Evolutionary conservation across 2,797 vertebrate species (phyloP).

Genomic region (Thunnus albacares): DNA sequence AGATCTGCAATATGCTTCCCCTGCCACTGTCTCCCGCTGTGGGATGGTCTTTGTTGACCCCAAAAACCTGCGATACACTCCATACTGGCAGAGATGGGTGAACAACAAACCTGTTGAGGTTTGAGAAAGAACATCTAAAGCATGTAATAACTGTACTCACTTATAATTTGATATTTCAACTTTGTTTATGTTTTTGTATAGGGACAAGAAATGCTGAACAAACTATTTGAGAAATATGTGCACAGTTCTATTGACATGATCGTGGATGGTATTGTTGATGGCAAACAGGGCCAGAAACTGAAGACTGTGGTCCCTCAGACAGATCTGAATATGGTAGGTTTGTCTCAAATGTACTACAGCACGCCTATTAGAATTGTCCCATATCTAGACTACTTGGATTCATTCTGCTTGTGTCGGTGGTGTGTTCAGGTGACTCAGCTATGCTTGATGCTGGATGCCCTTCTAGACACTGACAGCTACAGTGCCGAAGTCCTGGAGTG

Average conservation of each 20-base stretch:
- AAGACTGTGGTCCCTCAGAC: slow-evolving; percentile 95
- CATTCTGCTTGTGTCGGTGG: slow-evolving; percentile 8
- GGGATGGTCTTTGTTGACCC: slow-evolving; percentile 99
- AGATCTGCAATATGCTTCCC: slow-evolving; percentile 93
- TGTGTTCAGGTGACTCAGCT: slow-evolving; percentile 91
- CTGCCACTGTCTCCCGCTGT: slow-evolving; percentile 96
- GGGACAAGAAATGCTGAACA: slow-evolving; percentile 85
- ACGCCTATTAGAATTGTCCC: background rate
- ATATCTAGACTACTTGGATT: slow-evolving; percentile 4
- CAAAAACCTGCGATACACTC: slow-evolving; percentile 93
- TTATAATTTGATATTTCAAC: slow-evolving; percentile 1
- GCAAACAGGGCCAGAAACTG: slow-evolving; percentile 89
- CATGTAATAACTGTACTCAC: background rate
- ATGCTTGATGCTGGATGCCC: slow-evolving; percentile 89
- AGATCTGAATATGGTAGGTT: slow-evolving; percentile 95
- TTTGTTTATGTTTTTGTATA: slow-evolving; percentile 42
- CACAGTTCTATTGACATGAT: slow-evolving; percentile 92
- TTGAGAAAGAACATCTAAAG: slow-evolving; percentile 16
- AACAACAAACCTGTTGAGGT: slow-evolving; percentile 87
- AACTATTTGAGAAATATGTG: slow-evolving; percentile 95
- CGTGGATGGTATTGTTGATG: slow-evolving; percentile 91
- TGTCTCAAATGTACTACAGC: slow-evolving; percentile 3
- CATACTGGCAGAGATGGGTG: slow-evolving; percentile 96
- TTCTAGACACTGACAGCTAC: slow-evolving; percentile 84
- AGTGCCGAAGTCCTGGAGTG: slow-evolving; percentile 89